Percentiles rank a stretch among this genome's conserved stretches.
These are phyloP conservation scores for Aurelia sp. DNA, from an alignment of 30 jellyfish, hydroid and myxozoan species.

Conservation along the genomic window DNA sequence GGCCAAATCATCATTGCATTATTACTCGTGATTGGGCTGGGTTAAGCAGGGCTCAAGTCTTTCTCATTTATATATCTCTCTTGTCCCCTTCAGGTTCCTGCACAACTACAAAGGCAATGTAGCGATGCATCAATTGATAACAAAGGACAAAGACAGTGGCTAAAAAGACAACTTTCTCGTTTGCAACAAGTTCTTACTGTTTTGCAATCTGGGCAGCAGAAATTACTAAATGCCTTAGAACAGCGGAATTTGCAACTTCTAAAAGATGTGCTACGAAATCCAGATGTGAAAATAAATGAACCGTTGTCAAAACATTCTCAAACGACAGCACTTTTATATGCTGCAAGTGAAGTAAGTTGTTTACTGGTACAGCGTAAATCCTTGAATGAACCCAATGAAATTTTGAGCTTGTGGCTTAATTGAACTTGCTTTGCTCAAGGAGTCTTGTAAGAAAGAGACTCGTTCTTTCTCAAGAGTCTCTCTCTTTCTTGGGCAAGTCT, in stretches of 20 bases:
- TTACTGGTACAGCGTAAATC: neutral
- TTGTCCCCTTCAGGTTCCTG: slow-evolving; percentile 56
- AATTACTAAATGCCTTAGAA: slow-evolving; percentile 69
- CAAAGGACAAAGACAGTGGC: slow-evolving; percentile 77
- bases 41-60: too few species aligned
- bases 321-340: slow-evolving; percentile 81
- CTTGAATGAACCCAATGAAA: too few species aligned
- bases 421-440: too few species aligned
- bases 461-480: too few species aligned
- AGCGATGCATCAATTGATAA: slow-evolving; percentile 78
- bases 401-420: too few species aligned
- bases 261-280: slow-evolving; percentile 34
- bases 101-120: slow-evolving; percentile 69
- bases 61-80: too few species aligned
- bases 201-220: slow-evolving; percentile 85
- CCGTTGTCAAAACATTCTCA: slow-evolving; percentile 68
- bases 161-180: slow-evolving; percentile 71
- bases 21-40: too few species aligned
- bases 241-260: slow-evolving; percentile 47
- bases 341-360: slow-evolving; percentile 68
- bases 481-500: too few species aligned
- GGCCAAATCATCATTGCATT: too few species aligned
- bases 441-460: too few species aligned
- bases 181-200: slow-evolving; percentile 70
- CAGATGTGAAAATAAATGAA: slow-evolving; percentile 66